Evolutionary conservation across 2,113 vertebrate species (phyloP).

Genomic region (Accipiter cooperii): DNA sequence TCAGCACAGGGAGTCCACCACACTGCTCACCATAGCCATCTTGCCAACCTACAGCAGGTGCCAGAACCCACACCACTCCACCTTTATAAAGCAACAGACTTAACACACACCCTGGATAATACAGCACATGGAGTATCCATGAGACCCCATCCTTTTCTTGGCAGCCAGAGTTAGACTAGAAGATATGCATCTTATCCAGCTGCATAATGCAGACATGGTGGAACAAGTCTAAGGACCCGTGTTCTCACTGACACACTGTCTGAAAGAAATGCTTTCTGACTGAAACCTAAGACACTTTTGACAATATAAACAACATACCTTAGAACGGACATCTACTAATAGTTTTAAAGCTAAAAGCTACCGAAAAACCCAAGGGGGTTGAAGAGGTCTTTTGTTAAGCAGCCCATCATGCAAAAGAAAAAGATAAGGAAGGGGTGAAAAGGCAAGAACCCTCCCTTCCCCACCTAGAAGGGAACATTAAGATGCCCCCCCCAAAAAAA

Average conservation of each 20-base stretch:
- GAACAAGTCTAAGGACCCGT: neutral
- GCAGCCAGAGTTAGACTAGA: neutral
- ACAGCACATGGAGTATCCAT: neutral
- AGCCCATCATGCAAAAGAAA: conserved; percentile 53
- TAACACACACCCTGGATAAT: neutral
- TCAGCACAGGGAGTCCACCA: conserved; percentile 5
- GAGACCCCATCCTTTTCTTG: neutral
- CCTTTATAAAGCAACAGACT: neutral
- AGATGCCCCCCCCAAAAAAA: neutral
- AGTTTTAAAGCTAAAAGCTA: neutral
- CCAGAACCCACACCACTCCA: neutral
- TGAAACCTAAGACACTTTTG: neutral
- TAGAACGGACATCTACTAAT: neutral
- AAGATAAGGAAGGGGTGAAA: conserved; percentile 10
- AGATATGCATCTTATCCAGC: neutral
- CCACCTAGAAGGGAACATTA: neutral
- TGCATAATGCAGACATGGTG: neutral
- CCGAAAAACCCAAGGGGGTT: neutral
- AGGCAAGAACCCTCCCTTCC: conserved; percentile 51
- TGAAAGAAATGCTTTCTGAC: neutral
- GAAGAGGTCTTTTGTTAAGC: conserved; percentile 23
- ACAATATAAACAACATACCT: neutral
- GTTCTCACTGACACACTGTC: neutral
- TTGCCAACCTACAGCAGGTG: conserved; percentile 14
- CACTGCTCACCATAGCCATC: conserved; percentile 25